Percentiles rank a stretch among this genome's conserved stretches.
Evolutionary conservation across 2,888 invertebrate species (phyloP).

Genomic region (Biston betularia): DNA sequence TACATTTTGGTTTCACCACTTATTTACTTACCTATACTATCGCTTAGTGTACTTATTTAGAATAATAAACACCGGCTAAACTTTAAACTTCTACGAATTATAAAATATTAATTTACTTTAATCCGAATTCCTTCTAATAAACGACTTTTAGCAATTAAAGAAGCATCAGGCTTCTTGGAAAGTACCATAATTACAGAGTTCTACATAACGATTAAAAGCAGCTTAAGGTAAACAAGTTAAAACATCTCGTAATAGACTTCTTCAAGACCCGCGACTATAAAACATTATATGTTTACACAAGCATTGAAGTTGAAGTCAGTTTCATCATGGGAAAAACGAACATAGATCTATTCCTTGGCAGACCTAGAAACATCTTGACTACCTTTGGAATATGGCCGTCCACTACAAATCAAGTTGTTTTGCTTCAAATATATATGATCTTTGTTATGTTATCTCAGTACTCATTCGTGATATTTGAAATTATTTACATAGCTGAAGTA

Average conservation of each 20-base stretch:
- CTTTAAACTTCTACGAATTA: too few relatives aligned
- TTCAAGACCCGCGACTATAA: neutral
- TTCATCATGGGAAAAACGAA: conserved; percentile 53
- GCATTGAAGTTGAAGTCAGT: neutral
- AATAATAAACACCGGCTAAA: too few relatives aligned
- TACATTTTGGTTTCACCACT: too few relatives aligned
- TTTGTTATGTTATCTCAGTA: conserved; percentile 66
- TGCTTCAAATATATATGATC: conserved; percentile 57
- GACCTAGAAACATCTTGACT: conserved; percentile 61
- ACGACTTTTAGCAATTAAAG: neutral
- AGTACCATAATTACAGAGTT: neutral
- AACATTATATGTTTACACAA: neutral
- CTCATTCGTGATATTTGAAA: conserved; percentile 68
- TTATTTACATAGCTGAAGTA: conserved; percentile 67
- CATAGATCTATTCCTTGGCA: conserved; percentile 58
- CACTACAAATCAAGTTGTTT: conserved; percentile 47
- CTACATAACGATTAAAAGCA: conserved; percentile 3
- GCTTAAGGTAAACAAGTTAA: conserved; percentile 10
- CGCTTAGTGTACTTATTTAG: too few relatives aligned
- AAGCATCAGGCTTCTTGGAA: neutral
- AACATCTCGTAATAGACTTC: neutral
- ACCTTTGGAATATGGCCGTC: conserved; percentile 68
- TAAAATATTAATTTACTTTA: neutral
- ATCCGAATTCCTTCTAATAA: neutral
- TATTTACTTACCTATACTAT: too few relatives aligned